phyloP scores from a whole-genome alignment of 2,888 invertebrate genomes.

The Beris morrisii region DNA sequence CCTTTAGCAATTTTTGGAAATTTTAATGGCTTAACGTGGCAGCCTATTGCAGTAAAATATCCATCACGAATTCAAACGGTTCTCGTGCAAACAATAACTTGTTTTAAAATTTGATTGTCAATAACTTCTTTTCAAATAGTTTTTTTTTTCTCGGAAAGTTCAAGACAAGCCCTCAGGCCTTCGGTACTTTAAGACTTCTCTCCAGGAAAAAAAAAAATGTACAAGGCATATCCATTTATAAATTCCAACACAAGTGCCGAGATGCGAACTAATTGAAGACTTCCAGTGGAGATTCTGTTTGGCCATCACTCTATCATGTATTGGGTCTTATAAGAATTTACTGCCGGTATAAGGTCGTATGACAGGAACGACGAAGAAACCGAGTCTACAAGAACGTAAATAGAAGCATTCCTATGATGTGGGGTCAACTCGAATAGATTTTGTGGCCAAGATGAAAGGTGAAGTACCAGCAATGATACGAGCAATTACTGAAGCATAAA shows the following conservation, averaged over 20 bases:
- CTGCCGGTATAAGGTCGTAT: no score
- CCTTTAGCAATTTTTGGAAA: no score
- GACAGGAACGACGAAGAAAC: no score
- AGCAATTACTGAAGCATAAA: no score
- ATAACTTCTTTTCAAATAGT: constrained; percentile 15
- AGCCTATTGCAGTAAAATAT: no score
- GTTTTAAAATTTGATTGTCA: constrained; percentile 32
- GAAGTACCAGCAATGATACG: no score
- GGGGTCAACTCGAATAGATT: no score
- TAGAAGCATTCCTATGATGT: no score
- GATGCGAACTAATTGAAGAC: constrained; percentile 28
- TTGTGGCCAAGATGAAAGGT: no score
- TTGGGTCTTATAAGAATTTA: no score
- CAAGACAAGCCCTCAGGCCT: constrained; percentile 24
- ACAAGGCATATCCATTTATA: constrained; percentile 23
- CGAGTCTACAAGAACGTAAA: no score
- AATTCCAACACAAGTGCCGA: constrained; percentile 13
- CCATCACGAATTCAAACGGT: constrained; percentile 30
- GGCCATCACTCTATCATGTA: neutral
- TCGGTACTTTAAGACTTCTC: neutral
- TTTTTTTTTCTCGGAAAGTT: constrained; percentile 4
- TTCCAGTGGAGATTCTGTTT: constrained; percentile 8
- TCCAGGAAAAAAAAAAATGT: neutral
- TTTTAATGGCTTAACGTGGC: no score
- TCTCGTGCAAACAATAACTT: constrained; percentile 24